Evolutionary conservation across 2,888 invertebrate species (phyloP).

Genomic region (Drosophila pullipes): DNA sequence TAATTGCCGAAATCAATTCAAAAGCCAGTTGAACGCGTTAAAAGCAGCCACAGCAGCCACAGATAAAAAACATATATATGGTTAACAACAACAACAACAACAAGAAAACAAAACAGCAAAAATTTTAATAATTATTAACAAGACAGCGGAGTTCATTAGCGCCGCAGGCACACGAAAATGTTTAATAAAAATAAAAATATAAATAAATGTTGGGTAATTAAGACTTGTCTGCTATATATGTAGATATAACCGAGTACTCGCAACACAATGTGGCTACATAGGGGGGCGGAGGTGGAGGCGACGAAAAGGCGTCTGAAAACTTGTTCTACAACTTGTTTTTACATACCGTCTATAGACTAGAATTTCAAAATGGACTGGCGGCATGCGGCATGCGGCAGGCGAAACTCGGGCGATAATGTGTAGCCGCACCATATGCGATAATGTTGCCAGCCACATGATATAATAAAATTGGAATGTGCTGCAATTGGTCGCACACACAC

Average conservation of each 20-base stretch:
- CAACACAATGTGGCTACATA: slow-evolving; percentile 46
- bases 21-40: slow-evolving; percentile 79
- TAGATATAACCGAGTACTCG: slow-evolving; percentile 43
- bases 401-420: slow-evolving; percentile 57
- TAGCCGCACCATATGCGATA: slow-evolving; percentile 75
- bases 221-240: slow-evolving; percentile 72
- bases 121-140: slow-evolving; percentile 77
- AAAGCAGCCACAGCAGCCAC: slow-evolving; percentile 67
- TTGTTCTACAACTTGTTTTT: slow-evolving; percentile 83
- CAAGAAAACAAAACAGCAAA: slow-evolving; percentile 20
- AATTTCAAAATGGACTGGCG: slow-evolving; percentile 43
- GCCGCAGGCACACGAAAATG: slow-evolving; percentile 51
- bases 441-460: slow-evolving; percentile 76
- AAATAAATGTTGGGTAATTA: slow-evolving; percentile 80
- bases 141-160: slow-evolving; percentile 71
- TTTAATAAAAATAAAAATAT: slow-evolving; percentile 39
- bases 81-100: slow-evolving; percentile 20
- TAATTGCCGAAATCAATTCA: slow-evolving; percentile 81
- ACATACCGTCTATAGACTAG: slow-evolving; percentile 63
- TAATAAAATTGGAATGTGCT: slow-evolving; percentile 78
- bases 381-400: slow-evolving; percentile 15
- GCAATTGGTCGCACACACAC: slow-evolving; percentile 53
- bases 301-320: slow-evolving; percentile 78
- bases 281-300: slow-evolving; percentile 15
- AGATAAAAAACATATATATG: slow-evolving; percentile 5